These are phyloP conservation scores for Leptobrachium leishanense DNA, from an alignment of 2,113 vertebrate species.

Conservation along the genomic window DNA sequence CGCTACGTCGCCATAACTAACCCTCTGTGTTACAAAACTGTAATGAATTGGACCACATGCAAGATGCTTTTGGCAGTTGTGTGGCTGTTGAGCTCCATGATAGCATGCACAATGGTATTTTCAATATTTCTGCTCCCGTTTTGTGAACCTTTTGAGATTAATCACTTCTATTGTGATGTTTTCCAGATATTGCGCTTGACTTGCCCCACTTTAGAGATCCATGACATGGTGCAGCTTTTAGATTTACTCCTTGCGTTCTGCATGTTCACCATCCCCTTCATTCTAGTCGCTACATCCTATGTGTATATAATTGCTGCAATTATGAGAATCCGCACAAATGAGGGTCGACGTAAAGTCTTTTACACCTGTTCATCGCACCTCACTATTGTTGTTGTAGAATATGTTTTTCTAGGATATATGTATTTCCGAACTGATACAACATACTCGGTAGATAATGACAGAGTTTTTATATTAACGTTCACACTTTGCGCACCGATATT, in stretches of 20 bases:
- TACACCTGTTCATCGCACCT: constrained; percentile 46
- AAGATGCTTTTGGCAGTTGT: constrained; percentile 38
- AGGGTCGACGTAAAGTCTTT: constrained; percentile 42
- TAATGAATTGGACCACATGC: constrained; percentile 47
- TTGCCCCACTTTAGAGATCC: background rate
- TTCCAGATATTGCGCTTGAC: constrained; percentile 47
- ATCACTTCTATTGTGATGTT: constrained; percentile 59
- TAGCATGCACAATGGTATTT: constrained; percentile 47
- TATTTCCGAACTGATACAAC: background rate
- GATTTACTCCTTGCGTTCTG: constrained; percentile 6
- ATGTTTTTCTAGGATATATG: constrained; percentile 5
- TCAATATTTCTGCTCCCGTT: constrained; percentile 58
- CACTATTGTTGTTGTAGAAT: constrained; percentile 10
- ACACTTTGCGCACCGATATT: constrained; percentile 12
- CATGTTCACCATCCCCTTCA: constrained; percentile 24
- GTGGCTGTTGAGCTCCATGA: constrained; percentile 39
- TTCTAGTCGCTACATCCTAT: constrained; percentile 33
- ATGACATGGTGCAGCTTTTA: background rate
- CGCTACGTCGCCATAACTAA: constrained; percentile 53
- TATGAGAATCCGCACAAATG: constrained; percentile 36
- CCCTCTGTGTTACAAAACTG: constrained; percentile 52
- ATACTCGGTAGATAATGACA: constrained; percentile 7
- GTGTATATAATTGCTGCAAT: constrained; percentile 35
- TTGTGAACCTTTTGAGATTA: constrained; percentile 42
- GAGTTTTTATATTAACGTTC: background rate